Evolutionary conservation across 2,797 vertebrate species (phyloP), one percentile per base, ranked within the genome.

Genomic region (Neosilurus mollespiculum): DNA sequence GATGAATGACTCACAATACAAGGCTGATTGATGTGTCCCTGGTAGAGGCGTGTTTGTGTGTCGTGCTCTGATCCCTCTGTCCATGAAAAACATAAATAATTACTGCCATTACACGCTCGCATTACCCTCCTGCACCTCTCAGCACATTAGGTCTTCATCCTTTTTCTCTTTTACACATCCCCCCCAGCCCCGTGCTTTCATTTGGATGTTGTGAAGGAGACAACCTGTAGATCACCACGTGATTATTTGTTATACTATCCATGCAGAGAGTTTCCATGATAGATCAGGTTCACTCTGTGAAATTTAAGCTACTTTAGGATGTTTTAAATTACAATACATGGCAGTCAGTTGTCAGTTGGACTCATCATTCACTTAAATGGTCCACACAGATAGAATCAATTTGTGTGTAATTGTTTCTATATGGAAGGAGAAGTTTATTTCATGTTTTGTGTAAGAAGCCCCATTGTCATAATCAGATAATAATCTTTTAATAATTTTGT

Each of bases 61-160:
- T 79, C 78, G 58, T 87, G 80, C 83, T 83, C 69, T 83, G 80
- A 83, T 86, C 62, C 65, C 54, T 81, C 71, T 72, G 85, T 80
- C 67, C 78, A 79, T 83, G 86, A 84, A 82, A 80, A 83, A 83
- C 88, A 83, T 86, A 81, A 81, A 86, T 87, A 86, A 88, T 89
- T 85, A 80, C 80, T 77, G 56, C 83, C 79, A 87, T 86, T 86
- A 87, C 76, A 83, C 15, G 80, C 72, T 86, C 66, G 76, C 59
- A 81, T 84, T 84, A 87, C 81, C 59, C 73, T 82, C 51, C 84
- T 58, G 81, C 61, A 78, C 71, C 80, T 54, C 73, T 83, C 56
- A 22, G 73, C 49, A 75, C 77, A 51, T 72, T 65, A 80, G 26
- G 62, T 54, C 65, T 62, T 43, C 20, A 26, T 54, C 30, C 43